These are phyloP conservation scores for Uria aalge DNA, from an alignment of 2,113 vertebrate genomes.

Conservation along the genomic window DNA sequence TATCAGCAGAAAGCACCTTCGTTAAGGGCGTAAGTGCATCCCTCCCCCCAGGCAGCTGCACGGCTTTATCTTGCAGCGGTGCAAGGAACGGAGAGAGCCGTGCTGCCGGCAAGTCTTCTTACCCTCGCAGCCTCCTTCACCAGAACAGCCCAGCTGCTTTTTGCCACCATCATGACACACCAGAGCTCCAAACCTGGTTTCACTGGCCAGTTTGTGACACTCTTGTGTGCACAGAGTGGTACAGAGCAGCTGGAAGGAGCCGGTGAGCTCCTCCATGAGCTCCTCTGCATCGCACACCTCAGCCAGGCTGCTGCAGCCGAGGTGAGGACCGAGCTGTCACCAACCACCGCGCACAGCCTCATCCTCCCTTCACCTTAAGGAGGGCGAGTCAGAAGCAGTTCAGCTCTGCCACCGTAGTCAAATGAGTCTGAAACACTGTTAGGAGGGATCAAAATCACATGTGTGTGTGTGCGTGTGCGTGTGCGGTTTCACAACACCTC, in stretches of 20 bases:
- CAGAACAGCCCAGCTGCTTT: not conserved
- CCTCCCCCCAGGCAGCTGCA: not conserved
- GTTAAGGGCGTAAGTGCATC: not conserved
- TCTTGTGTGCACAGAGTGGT: not conserved
- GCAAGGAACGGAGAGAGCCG: not conserved
- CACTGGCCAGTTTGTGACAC: not conserved
- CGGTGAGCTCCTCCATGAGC: not conserved
- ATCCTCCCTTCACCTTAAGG: not conserved
- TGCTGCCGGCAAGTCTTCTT: not conserved
- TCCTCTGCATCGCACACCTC: not conserved
- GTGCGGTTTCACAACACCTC: slow-evolving; percentile 45
- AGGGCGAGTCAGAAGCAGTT: not conserved
- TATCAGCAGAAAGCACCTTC: slow-evolving; percentile 12
- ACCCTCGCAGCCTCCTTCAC: not conserved
- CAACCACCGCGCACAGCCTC: not conserved
- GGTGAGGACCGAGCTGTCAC: not conserved
- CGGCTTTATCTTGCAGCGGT: not conserved
- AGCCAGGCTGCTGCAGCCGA: not conserved
- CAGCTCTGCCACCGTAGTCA: not conserved
- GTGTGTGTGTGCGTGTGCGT: not conserved
- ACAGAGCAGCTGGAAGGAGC: not conserved
- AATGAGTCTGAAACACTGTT: not conserved
- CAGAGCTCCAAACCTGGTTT: not conserved
- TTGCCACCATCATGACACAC: not conserved
- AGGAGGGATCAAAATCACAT: slow-evolving; percentile 15